Evolutionary conservation across 23 tunicate genomes (phyloP), one percentile per base, ranked within the genome.

Genomic region (Oikopleura dioica): DNA sequence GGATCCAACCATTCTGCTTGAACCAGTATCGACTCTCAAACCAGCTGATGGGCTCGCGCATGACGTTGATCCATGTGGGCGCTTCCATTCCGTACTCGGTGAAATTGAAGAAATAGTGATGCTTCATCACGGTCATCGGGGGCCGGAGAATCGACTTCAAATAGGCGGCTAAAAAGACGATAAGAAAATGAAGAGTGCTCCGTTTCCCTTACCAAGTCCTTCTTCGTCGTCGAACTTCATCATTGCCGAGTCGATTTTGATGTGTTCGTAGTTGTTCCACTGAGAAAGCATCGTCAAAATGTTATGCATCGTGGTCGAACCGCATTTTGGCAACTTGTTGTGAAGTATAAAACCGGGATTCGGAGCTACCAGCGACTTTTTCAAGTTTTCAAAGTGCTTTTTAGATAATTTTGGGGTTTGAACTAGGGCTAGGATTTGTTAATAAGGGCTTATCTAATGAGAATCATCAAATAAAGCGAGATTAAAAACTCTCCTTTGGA

Each of bases 241-340:
- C 72, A 63, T 63, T 63, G 72, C 72, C 5, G 72, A 63, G 26
- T 63, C 72, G 26, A 63, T 63, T 63, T 63, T 63, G 26, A 63
- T 63, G 26, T 63, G 72, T 63, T 63, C 85, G 69, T 38, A 89
- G 86, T 82, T 75, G 75, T 89, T 83, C 59, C 78, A 69, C 59
- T 59, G 76, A 50, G 75, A 38, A n/a, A 84, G 68, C 16, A 77
- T 67, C 68, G 81, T 89, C 35, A 89, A 35, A 68, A 89, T 85
- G 77, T 84, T 89, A 79, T 89, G 86, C 96, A 89, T 84, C 37
- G 96, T 89, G 37, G 96, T 81, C 35, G 91, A 85, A 59, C 96
- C 96, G 37, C 87, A 77, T 67, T 89, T 89, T 67, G 96, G 96
- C 37, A 89, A 76, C 76, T 89, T 89, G 79, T 89, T 89, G 78